Base-by-base conservation (phyloP, 2,113 vertebrate genomes). In the Malurus cyaneus region DNA sequence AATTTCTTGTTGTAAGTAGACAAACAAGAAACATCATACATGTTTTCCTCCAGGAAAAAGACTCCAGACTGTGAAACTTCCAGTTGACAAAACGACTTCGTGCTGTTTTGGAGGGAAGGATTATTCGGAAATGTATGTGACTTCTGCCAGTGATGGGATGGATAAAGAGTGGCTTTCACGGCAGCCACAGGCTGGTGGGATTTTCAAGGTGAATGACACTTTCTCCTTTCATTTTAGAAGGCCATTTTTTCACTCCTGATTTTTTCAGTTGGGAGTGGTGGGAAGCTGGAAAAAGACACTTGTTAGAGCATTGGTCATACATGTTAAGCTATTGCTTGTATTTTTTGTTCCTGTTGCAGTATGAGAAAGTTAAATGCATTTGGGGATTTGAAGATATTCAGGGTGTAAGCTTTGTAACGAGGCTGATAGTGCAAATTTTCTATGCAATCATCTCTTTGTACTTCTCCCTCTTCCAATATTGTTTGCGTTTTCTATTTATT, bases 51-150 rank as follows among this genome's bases (percentile, higher is more conserved):
- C 80, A 99, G 99, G 99, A 89, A 98, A 98, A 96, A 97, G 98
- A 71, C 96, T 99, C 31, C 98, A 98, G 95, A 99, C 98, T 1
- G 97, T 99, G 73, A 98, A 97, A 81, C 96, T 99, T 66, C 99
- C 99, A 1, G 98, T 98, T 34, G 97, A 93, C 36, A 99, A 98
- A 88, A 99, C 98, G 71, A 99, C 99, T 31, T 99, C 99, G 5
- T 99, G 99, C 96, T 99, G 98, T 91, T 99, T 99, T 3, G 99
- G 99, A 64, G 99, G 99, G 78, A 98, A 97, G 23, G 98, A 99
- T 96, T 99, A 98, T 96, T 98, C 98, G 34, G 99, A 99, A 91
- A 98, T 99, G 86, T 99, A 98, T 12, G 99, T 99, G 96, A 99
- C 99, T 80, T 98, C 98, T 44, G 99, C 98, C 46, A 96, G 74